Evolutionary conservation across 2,113 vertebrate species (phyloP), one percentile per base, ranked within the genome.

Genomic region (Forbesichthys papilliferus): DNA sequence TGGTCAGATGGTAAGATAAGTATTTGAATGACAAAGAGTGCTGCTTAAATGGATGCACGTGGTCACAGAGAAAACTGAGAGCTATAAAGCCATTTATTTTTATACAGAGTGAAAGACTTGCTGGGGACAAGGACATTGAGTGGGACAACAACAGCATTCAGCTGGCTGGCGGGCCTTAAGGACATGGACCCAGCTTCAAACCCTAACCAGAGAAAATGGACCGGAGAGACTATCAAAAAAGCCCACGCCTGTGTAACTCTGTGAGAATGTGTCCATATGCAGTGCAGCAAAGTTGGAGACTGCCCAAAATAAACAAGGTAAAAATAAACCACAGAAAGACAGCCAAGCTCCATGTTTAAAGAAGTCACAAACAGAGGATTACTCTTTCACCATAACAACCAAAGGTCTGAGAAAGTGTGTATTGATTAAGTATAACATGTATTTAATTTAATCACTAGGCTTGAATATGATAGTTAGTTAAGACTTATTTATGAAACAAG

Each of bases 301-400:
- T 18, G 71, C 71, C 91, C 92, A 93, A 93, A 84, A 83, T 83
- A 91, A 93, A 92, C 89, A 92, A 80, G 81, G 90, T 92, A 88
- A 91, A 91, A 89, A 92, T 90, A 91, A 88, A 91, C 89, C 83
- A 80, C 83, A 82, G 78, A 85, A 86, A 83, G 85, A 80, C 67
- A 77, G 79, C 71, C 77, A 77, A 69, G 78, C 76, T 86, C 75
- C 51, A 61, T 78, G 82, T 91, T 91, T 88, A 86, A 86, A 84
- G 77, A 76, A 84, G 68, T 75, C 68, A 65, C 84, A 88, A 88
- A 91, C 85, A 89, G 77, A 71, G 82, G 85, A 89, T 90, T 86
- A 87, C 71, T 67, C n/a, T 81, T 75, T 75, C 79, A 85, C 72
- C 59, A 71, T 87, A 82, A 84, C 77, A 82, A 84, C 77, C 14